phyloP scores from a whole-genome alignment of 1,140 invertebrate species.

The Bombus waltoni region DNA sequence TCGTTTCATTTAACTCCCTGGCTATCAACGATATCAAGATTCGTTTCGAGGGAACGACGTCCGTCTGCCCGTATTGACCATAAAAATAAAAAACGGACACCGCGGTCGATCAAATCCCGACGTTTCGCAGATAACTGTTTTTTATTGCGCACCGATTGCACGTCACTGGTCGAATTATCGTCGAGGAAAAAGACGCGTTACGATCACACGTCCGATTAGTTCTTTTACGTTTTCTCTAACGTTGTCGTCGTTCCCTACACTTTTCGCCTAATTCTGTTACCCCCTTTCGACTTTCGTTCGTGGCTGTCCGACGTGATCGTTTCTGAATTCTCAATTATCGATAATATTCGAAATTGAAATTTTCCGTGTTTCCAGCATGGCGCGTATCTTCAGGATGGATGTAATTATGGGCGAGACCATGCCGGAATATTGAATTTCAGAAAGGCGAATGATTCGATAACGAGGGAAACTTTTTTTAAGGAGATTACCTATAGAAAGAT shows the following conservation, averaged over 20 bases:
- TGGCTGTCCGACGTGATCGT: too few relatives aligned
- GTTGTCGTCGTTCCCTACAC: not conserved
- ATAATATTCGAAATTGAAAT: not conserved
- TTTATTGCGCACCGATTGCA: slow-evolving; percentile 9
- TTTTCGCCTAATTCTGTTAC: not conserved
- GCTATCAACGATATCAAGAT: slow-evolving; percentile 33
- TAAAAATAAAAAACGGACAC: slow-evolving; percentile 52
- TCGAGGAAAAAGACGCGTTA: not conserved
- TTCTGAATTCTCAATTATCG: not conserved
- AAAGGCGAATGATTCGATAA: not conserved
- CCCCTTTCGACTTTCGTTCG: too few relatives aligned
- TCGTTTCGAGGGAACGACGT: slow-evolving; percentile 48
- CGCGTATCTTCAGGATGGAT: not conserved
- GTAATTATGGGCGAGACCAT: not conserved
- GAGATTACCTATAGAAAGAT: not conserved
- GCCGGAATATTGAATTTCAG: not conserved
- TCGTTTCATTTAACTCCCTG: not conserved
- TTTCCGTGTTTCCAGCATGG: too few relatives aligned
- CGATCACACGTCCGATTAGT: slow-evolving; percentile 2
- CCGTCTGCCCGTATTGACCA: not conserved
- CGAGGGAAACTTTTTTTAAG: accelerated
- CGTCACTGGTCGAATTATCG: not conserved
- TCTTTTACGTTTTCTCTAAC: not conserved
- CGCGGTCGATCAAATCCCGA: slow-evolving; percentile 40
- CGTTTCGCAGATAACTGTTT: slow-evolving; percentile 25